Conservation (phyloP, 2,113 vertebrate genomes). For the Halichoeres trimaculatus region DNA sequence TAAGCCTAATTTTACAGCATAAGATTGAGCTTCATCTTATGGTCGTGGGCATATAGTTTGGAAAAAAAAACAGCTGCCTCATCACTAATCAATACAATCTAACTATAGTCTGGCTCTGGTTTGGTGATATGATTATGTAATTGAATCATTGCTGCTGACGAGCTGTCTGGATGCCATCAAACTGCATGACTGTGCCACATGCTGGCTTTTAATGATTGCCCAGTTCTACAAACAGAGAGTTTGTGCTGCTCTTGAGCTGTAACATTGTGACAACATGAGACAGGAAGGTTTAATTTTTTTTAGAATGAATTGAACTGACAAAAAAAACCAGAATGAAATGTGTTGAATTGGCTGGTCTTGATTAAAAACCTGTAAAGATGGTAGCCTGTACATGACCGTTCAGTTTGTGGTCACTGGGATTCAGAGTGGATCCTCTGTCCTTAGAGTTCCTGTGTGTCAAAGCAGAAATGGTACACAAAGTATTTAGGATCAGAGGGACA, state of each 20-base stretch:
- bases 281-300: too few relatives aligned
- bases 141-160: constrained; percentile 71
- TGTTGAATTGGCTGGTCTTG: constrained; percentile 38
- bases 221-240: too few relatives aligned
- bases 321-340: background rate
- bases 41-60: background rate
- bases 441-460: background rate
- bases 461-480: background rate
- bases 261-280: too few relatives aligned
- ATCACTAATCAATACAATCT: constrained; percentile 27
- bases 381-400: too few relatives aligned
- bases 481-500: background rate
- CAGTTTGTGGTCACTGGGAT: constrained; percentile 42
- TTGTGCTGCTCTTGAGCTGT: too few relatives aligned
- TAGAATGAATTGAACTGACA: too few relatives aligned
- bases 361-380: background rate
- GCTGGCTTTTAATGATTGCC: background rate
- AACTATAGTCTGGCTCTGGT: constrained; percentile 6
- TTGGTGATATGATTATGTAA: constrained; percentile 65
- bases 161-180: constrained; percentile 26
- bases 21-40: background rate
- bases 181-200: constrained; percentile 8
- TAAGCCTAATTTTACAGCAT: too few relatives aligned
- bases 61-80: background rate
- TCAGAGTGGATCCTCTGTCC: constrained; percentile 47